A percentile compares a stretch with the other conserved stretches of the same genome.
phyloP scores from a whole-genome alignment of 2,888 invertebrate genomes.

The Matsumyia berberina region DNA sequence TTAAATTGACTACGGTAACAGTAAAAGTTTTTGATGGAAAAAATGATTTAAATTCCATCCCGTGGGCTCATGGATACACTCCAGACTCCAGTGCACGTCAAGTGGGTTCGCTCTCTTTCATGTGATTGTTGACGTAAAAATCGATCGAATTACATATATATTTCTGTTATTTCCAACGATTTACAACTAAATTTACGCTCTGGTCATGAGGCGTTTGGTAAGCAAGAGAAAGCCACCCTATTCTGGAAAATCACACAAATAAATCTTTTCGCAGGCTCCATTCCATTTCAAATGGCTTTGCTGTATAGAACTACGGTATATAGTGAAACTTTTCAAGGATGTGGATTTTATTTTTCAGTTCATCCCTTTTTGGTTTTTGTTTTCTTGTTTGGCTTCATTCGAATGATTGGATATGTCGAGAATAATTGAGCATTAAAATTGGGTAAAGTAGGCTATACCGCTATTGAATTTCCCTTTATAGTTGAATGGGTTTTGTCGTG shows the following conservation, averaged over 20 bases:
- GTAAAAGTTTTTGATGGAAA: conserved; percentile 22
- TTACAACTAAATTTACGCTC: conserved; percentile 40
- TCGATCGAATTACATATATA: conserved; percentile 1
- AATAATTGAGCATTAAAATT: conserved; percentile 70
- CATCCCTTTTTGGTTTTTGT: conserved; percentile 7
- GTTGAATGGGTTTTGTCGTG: conserved; percentile 36
- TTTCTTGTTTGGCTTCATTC: conserved; percentile 33
- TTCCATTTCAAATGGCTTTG: not conserved
- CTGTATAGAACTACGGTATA: conserved; percentile 30
- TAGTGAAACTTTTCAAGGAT: conserved; percentile 62
- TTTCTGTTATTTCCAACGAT: not conserved
- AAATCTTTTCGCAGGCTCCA: not conserved
- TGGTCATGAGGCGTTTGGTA: conserved; percentile 14
- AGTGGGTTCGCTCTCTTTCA: conserved; percentile 2
- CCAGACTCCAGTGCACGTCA: not conserved
- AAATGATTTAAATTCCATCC: conserved; percentile 40
- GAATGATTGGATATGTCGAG: conserved; percentile 60
- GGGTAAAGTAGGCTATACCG: conserved; percentile 45
- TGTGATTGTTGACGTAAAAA: conserved; percentile 10
- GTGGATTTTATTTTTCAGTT: conserved; percentile 52
- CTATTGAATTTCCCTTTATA: conserved; percentile 33
- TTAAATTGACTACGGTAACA: conserved; percentile 9
- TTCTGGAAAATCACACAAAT: not conserved
- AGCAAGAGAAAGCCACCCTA: not conserved
- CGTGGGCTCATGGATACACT: conserved; percentile 17